These are phyloP conservation scores for Rhinella marina DNA, from an alignment of 2,797 vertebrate species.

Conservation along the genomic window DNA sequence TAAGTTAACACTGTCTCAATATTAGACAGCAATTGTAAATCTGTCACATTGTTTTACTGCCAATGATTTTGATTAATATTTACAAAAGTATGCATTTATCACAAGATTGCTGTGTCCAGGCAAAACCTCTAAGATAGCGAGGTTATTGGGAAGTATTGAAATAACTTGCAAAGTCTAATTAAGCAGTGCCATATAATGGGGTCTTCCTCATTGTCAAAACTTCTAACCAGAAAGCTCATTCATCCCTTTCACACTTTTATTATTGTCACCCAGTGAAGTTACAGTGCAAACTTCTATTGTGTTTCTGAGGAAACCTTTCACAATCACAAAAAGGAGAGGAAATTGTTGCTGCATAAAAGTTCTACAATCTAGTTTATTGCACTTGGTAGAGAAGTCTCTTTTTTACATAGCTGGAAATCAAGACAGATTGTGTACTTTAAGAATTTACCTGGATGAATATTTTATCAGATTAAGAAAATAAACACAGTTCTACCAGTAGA, in stretches of 20 bases:
- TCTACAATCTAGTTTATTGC: slow-evolving; percentile 13
- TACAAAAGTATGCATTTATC: neutral
- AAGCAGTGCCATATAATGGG: neutral
- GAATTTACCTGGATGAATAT: slow-evolving; percentile 4
- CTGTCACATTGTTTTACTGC: neutral
- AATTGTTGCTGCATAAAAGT: slow-evolving; percentile 31
- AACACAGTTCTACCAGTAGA: neutral
- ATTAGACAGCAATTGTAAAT: no score
- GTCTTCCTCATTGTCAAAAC: neutral
- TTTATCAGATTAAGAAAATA: neutral
- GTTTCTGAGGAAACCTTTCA: slow-evolving; percentile 22
- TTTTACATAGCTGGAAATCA: neutral
- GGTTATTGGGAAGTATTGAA: neutral
- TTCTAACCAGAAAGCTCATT: neutral
- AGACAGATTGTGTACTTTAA: neutral
- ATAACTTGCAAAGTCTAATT: neutral
- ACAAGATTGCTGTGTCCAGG: neutral
- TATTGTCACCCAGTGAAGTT: neutral
- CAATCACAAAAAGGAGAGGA: neutral
- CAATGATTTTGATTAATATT: neutral
- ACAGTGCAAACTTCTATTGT: neutral
- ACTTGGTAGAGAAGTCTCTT: neutral
- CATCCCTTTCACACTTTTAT: neutral
- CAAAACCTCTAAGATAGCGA: neutral
- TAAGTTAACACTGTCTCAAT: no score